Evolutionary conservation across 2,888 invertebrate genomes (phyloP).

Genomic region (Zootermopsis nevadensis): DNA sequence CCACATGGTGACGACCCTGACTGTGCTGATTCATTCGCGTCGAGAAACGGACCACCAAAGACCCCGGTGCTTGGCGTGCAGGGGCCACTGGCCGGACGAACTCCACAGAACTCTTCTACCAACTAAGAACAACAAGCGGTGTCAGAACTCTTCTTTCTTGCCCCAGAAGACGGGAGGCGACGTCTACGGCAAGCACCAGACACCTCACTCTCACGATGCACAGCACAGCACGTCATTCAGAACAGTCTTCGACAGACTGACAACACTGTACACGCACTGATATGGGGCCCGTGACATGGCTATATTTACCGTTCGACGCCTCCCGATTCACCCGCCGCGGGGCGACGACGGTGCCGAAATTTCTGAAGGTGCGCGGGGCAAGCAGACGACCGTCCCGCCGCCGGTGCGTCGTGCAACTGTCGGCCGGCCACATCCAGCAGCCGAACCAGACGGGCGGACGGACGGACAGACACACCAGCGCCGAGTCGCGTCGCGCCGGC

Average conservation of each 20-base stretch:
- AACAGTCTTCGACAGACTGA: neutral
- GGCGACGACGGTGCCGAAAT: neutral
- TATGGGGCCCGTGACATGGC: neutral
- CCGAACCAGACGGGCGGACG: no score
- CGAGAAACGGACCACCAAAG: neutral
- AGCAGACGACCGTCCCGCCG: constrained; percentile 20
- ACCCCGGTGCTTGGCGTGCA: neutral
- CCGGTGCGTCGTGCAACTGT: constrained; percentile 15
- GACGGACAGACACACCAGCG: no score
- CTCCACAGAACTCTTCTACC: neutral
- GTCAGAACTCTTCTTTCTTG: neutral
- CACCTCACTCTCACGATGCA: constrained; percentile 3
- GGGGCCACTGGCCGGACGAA: neutral
- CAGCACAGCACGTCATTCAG: neutral
- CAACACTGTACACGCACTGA: neutral
- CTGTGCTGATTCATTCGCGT: constrained; percentile 37
- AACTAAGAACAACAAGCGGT: neutral
- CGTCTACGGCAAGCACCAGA: neutral
- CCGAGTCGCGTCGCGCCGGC: no score
- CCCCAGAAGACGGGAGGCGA: neutral
- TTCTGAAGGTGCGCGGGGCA: no score
- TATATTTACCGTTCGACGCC: neutral
- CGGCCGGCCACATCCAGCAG: constrained; percentile 7
- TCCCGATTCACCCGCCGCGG: neutral
- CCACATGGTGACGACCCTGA: constrained; percentile 71